Evolutionary conservation across 2,888 invertebrate species (phyloP).

Genomic region (Drosophila yooni): DNA sequence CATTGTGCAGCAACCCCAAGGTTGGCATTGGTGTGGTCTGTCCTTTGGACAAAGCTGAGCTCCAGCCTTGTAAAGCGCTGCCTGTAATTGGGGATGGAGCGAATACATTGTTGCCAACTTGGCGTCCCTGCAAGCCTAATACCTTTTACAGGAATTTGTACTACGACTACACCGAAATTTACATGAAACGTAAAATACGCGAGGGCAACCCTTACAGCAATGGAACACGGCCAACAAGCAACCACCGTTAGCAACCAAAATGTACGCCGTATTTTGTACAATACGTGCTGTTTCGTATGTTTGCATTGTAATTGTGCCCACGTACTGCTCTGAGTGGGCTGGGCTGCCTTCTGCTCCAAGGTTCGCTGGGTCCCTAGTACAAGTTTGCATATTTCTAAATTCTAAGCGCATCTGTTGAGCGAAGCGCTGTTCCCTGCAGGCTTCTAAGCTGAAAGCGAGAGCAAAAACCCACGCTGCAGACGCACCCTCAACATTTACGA

Average conservation of each 20-base stretch:
- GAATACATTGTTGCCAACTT: slow-evolving; percentile 42
- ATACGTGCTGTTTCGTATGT: slow-evolving; percentile 20
- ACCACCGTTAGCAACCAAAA: slow-evolving; percentile 5
- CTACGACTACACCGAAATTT: slow-evolving; percentile 73
- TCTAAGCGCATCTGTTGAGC: slow-evolving; percentile 74
- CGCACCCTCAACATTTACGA: slow-evolving; percentile 51
- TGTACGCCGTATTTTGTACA: neutral
- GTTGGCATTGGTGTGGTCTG: neutral
- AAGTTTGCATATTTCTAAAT: slow-evolving; percentile 79
- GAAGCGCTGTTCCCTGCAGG: slow-evolving; percentile 37
- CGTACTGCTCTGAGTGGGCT: neutral
- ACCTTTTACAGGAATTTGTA: slow-evolving; percentile 83
- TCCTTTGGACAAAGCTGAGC: slow-evolving; percentile 19
- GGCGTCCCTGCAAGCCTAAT: slow-evolving; percentile 74
- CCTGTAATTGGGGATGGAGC: slow-evolving; percentile 28
- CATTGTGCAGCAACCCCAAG: slow-evolving; percentile 25
- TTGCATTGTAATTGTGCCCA: slow-evolving; percentile 36
- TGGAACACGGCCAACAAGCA: neutral
- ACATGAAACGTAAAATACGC: slow-evolving; percentile 56
- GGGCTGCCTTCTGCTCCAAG: slow-evolving; percentile 38
- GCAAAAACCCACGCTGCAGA: slow-evolving; percentile 51
- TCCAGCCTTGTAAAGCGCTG: slow-evolving; percentile 34
- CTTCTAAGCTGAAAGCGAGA: slow-evolving; percentile 72
- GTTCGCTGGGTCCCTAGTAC: slow-evolving; percentile 70
- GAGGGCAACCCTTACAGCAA: slow-evolving; percentile 65